Base-by-base conservation (phyloP, 2,113 vertebrate species). In the Coturnix japonica region DNA sequence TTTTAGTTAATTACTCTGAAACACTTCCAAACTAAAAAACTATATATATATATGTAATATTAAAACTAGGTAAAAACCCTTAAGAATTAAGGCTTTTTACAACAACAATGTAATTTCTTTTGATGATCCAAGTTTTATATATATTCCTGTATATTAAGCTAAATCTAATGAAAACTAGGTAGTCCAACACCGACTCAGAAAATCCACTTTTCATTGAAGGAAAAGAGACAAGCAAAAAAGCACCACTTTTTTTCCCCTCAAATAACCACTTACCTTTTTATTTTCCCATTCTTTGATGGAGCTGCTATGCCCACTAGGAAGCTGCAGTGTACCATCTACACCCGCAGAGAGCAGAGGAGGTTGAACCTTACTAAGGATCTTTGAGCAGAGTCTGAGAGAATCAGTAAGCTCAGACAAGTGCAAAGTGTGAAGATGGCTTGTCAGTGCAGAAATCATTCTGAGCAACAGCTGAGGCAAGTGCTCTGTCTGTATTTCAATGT, bases 401-500 rank as follows among this genome's bases (percentile, higher is more conserved):
- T 99, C 98, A 56, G 98, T 98, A 91, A 99, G 98, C 87, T 99
- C 99, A 10, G 97, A 97, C 39, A 99, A 98, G 60, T 97, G 97
- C 89, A 99, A 94, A 17, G 98, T 97, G 81, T 98, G 98, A 64
- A 99, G 98, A 89, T 99, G 98, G 92, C 98, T 97, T 2, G 99
- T 99, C 90, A 99, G 93, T 0, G 99, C 99, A 41, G 98, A 99
- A 87, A 99, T 97, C 99, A 99, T 99, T 80, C 98, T 98, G 94
- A 99, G 96, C 81, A 99, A 97, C 94, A 99, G 97, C 96, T 99
- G 99, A 78, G 99, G 99, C 88, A 99, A 97, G 78, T 99, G 99
- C 95, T 99, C 99, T 17, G 99, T 99, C 97, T 99, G 99, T 96
- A 99, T 99, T 98, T 99, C 99, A 91, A 99, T 99, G 54, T 99